Base-by-base conservation (phyloP, 2,113 vertebrate genomes). In the Erythrocebus patas region DNA sequence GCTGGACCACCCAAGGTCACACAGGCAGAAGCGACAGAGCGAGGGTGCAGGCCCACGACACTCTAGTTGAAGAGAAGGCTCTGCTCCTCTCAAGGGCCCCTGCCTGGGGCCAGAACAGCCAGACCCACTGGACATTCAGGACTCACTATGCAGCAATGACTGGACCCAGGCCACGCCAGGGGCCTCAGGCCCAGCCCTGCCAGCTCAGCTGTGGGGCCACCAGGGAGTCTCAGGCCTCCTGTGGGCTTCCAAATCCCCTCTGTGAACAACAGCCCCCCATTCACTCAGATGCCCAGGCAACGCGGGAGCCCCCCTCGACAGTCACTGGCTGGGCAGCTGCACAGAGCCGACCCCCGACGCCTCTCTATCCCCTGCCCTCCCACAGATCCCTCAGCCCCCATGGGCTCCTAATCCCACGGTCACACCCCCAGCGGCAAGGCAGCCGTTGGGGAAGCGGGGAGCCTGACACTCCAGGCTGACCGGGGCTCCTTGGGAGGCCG, bases 191-290 rank as follows among this genome's bases (percentile, higher is more conserved):
- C 25, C 50, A 20, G 27, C 20, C 16, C 38, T 35, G 18, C 61
- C 57, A 6, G 23, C 82, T 35, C 3, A 14, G 85, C 30, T 10
- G 27, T 7, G 14, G 8, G 11, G 35, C 38, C 52, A 20, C 45
- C 32, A 13, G 52, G 50, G 43, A 12, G 38, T 13, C 72, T 43
- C 52, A 38, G 61, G 32, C 6, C 40, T 52, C 30, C 68, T 75
- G 35, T 9, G 59, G 43, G 30, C 43, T 45, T 61, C 18, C 20
- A 3, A 2, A 2, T 35, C 27, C 43, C 38, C 45, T 3, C 59
- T 6, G 2, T 1, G 27, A 57, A 27, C 1, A 5, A 30, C 14
- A 48, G 8, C 16, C 7, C 5, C 35, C 23, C 38, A 16, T 14
- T 13, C 23, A 20, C 23, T 20, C 35, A 55, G 38, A 43, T 57